Conservation (phyloP, 1,140 invertebrate genomes). For the Macrocentrus cingulum region DNA sequence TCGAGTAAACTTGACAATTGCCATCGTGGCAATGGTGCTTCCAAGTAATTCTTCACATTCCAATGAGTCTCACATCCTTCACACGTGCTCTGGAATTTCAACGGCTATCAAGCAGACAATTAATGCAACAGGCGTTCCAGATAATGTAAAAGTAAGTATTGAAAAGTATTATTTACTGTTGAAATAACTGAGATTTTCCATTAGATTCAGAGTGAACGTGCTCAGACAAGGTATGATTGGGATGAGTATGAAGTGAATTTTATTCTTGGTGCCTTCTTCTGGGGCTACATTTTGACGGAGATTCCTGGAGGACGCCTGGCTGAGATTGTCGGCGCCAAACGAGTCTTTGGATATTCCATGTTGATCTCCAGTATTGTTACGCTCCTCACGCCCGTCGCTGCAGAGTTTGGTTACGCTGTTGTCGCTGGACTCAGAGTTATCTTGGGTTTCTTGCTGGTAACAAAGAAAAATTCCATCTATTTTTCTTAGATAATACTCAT, state of each 20-base stretch:
- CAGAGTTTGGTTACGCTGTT: constrained; percentile 64
- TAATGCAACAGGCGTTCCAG: neutral
- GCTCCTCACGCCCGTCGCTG: constrained; percentile 76
- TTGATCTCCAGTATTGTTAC: constrained; percentile 79
- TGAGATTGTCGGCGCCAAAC: constrained; percentile 79
- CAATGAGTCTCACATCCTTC: constrained; percentile 16
- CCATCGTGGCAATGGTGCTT: constrained; percentile 84
- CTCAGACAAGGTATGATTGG: constrained; percentile 66
- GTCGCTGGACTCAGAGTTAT: constrained; percentile 67
- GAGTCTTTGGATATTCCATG: constrained; percentile 83
- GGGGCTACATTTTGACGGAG: constrained; percentile 87
- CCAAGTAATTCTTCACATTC: constrained; percentile 48
- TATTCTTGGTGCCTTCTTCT: constrained; percentile 84
- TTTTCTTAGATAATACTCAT: no score
- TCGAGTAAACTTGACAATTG: constrained; percentile 85
- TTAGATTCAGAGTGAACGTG: constrained; percentile 30
- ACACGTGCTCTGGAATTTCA: constrained; percentile 17
- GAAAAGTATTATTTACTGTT: neutral
- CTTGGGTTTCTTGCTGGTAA: constrained; percentile 74
- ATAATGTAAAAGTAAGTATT: neutral
- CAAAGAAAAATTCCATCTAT: no score
- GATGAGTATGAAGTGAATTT: constrained; percentile 74
- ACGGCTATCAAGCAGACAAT: neutral
- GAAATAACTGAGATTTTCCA: constrained; percentile 5
- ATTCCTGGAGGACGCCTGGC: constrained; percentile 83